Conservation (phyloP, 2,888 invertebrate genomes). For the Oxystoma pomonae region DNA sequence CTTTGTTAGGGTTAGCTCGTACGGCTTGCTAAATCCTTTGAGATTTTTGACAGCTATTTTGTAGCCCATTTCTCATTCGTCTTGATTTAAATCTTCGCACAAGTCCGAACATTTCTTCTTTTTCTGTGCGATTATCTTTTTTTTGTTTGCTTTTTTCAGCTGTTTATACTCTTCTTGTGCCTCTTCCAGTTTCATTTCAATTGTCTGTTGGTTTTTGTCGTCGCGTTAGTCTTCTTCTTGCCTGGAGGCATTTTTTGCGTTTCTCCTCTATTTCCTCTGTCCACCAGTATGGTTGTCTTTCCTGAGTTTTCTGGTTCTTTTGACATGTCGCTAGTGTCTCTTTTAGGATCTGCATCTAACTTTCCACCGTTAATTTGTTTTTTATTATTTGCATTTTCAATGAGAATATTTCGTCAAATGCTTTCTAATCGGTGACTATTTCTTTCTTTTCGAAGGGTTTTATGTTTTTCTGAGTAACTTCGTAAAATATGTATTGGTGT, state of each 20-base stretch:
- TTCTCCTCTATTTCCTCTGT: slow-evolving; percentile 6
- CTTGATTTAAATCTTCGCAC: slow-evolving; percentile 4
- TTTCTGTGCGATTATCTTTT: slow-evolving; percentile 1
- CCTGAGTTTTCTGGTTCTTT: background rate
- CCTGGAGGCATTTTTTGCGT: slow-evolving; percentile 4
- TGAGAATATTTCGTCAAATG: too few relatives aligned
- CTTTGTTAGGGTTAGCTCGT: background rate
- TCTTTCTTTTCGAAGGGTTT: too few relatives aligned
- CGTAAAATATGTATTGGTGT: too few relatives aligned
- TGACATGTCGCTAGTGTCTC: too few relatives aligned
- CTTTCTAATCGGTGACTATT: too few relatives aligned
- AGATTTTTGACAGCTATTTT: slow-evolving; percentile 6
- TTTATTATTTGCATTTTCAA: too few relatives aligned
- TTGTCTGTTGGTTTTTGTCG: background rate
- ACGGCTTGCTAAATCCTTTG: background rate
- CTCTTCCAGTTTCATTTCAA: background rate
- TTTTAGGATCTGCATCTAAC: too few relatives aligned
- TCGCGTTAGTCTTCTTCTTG: background rate
- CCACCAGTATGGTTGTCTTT: slow-evolving; percentile 15
- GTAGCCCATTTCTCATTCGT: slow-evolving; percentile 16
- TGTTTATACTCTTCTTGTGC: background rate
- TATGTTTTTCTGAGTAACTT: too few relatives aligned
- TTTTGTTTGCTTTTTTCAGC: background rate
- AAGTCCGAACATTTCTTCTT: slow-evolving; percentile 5
- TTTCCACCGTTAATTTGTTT: too few relatives aligned